phyloP scores from a whole-genome alignment of 1,140 invertebrate species.

The Lepidurus arcticus region DNA sequence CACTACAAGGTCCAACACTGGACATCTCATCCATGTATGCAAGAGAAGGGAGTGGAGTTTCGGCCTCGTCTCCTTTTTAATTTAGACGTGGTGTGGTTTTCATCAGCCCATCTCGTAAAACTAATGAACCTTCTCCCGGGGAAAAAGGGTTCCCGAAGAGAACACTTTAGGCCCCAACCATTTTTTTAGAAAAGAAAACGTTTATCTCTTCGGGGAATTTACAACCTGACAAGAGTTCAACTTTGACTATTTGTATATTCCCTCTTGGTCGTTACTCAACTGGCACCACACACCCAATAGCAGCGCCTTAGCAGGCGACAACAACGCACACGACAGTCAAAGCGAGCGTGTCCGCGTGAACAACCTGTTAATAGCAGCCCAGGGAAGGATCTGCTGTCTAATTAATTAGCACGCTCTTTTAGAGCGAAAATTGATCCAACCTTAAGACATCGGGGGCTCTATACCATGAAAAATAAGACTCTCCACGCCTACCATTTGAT shows the following conservation, averaged over 20 bases:
- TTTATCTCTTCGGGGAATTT: background rate
- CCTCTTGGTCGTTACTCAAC: background rate
- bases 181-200: background rate
- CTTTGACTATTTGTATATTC: background rate
- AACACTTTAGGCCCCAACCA: background rate
- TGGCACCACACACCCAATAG: background rate
- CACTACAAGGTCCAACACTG: background rate
- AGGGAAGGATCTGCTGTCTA: background rate
- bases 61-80: slow-evolving; percentile 17
- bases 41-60: slow-evolving; percentile 14
- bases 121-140: slow-evolving; percentile 1
- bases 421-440: background rate
- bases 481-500: background rate
- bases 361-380: background rate
- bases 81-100: slow-evolving; percentile 21
- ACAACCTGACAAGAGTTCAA: slow-evolving; percentile 14
- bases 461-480: background rate
- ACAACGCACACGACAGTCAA: background rate
- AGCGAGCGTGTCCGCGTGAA: background rate
- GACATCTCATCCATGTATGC: background rate
- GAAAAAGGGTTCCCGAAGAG: background rate
- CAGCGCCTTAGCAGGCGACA: background rate
- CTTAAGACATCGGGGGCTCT: background rate
- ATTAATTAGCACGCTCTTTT: background rate
- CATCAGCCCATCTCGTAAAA: slow-evolving; percentile 18